Percentiles rank a stretch among this genome's conserved stretches.
These are phyloP conservation scores for Sphenodon punctatus DNA, from an alignment of 2,797 vertebrate species.

Conservation along the genomic window DNA sequence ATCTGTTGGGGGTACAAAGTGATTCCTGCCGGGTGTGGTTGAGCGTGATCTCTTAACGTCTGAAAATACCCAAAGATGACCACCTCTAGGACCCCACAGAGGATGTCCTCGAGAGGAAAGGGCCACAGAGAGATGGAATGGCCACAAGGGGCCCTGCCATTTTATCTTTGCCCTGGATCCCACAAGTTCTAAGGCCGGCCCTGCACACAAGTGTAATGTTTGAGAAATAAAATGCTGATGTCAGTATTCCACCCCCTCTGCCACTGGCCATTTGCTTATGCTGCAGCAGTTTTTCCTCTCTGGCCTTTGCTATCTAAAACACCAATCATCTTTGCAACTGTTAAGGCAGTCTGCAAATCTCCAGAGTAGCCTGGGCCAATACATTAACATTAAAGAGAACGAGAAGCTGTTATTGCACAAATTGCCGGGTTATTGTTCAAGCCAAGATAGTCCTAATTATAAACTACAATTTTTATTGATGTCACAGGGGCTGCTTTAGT, in stretches of 20 bases:
- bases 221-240: too few relatives aligned
- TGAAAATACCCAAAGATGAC: too few relatives aligned
- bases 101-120: too few relatives aligned
- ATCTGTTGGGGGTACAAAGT: too few relatives aligned
- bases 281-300: neutral
- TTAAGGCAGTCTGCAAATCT: conserved; percentile 28
- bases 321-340: conserved; percentile 2
- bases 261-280: neutral
- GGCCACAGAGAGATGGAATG: too few relatives aligned
- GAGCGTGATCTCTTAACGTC: too few relatives aligned
- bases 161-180: too few relatives aligned
- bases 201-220: too few relatives aligned
- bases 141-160: too few relatives aligned
- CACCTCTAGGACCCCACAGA: too few relatives aligned
- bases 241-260: neutral
- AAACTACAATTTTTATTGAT: conserved; percentile 4
- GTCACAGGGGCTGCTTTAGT: conserved; percentile 26
- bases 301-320: neutral
- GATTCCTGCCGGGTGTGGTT: too few relatives aligned
- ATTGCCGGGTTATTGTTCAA: conserved; percentile 44
- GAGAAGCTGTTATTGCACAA: conserved; percentile 45
- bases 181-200: too few relatives aligned
- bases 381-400: conserved; percentile 57
- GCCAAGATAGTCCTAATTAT: conserved; percentile 16
- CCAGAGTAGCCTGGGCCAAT: conserved; percentile 40